phyloP scores from a whole-genome alignment of 2,113 vertebrate species.

The Hydrochoerus hydrochaeris region DNA sequence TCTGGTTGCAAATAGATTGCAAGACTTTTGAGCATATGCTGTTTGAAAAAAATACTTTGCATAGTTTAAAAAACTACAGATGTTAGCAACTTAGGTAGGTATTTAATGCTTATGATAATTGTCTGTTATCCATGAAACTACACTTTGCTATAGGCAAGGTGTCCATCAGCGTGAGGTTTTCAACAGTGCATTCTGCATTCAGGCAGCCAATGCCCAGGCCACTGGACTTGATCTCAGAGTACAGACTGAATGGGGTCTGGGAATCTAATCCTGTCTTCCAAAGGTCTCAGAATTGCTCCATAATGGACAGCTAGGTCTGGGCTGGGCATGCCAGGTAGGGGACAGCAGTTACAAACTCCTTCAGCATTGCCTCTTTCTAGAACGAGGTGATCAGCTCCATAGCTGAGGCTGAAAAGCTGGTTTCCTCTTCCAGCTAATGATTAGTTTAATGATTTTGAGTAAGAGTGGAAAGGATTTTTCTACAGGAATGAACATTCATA shows the following conservation, averaged over 20 bases:
- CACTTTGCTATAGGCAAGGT: not conserved
- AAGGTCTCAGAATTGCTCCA: not conserved
- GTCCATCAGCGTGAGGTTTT: no score
- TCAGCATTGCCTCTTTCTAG: not conserved
- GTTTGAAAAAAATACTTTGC: not conserved
- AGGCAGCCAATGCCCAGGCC: not conserved
- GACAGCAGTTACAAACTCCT: not conserved
- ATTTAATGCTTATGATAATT: not conserved
- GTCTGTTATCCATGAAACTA: not conserved
- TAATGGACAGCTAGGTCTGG: not conserved
- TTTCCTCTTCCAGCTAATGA: not conserved
- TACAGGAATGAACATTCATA: not conserved
- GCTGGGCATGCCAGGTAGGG: not conserved
- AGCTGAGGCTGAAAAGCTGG: not conserved
- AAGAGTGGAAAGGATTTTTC: not conserved
- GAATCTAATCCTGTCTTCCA: not conserved
- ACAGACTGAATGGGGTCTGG: not conserved
- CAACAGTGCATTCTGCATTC: not conserved
- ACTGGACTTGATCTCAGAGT: not conserved
- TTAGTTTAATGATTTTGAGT: not conserved
- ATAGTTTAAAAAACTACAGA: constrained; percentile 9
- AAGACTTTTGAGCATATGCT: not conserved
- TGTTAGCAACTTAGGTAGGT: not conserved
- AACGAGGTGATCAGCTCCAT: not conserved
- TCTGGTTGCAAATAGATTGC: not conserved